Evolutionary conservation across 1,140 invertebrate genomes (phyloP).

Genomic region (Aphaenogaster rudis): DNA sequence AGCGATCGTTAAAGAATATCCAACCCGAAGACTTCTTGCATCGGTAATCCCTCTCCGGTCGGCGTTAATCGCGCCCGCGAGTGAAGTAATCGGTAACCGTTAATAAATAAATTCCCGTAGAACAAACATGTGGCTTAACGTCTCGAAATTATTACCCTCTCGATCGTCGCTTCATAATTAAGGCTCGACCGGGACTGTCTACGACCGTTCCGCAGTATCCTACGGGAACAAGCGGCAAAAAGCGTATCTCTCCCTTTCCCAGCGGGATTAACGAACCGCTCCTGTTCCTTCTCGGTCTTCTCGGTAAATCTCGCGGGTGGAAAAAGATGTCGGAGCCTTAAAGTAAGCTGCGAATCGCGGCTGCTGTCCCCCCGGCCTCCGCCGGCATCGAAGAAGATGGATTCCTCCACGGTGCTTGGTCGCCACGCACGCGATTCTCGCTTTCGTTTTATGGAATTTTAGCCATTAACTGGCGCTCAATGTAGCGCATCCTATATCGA

Average conservation of each 20-base stretch:
- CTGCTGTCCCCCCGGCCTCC: not conserved
- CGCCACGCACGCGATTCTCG: constrained; percentile 1
- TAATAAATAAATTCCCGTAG: constrained; percentile 31
- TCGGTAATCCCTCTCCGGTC: not conserved
- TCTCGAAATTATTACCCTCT: constrained; percentile 29
- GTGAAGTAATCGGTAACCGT: constrained; percentile 1
- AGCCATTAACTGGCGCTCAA: constrained; percentile 46
- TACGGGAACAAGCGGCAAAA: constrained; percentile 36
- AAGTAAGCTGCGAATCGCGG: constrained; percentile 43
- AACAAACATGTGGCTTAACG: constrained; percentile 35
- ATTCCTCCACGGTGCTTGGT: not conserved
- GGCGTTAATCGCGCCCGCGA: constrained; percentile 7
- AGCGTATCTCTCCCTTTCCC: constrained; percentile 24
- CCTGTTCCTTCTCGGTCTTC: constrained; percentile 29
- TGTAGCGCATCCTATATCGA: constrained; percentile 1
- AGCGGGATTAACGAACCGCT: constrained; percentile 35
- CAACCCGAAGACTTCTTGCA: constrained; percentile 20
- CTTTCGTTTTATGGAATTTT: constrained; percentile 47
- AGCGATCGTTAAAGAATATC: constrained; percentile 48
- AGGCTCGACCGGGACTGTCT: not conserved
- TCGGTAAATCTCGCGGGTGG: constrained; percentile 46
- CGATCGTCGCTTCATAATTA: constrained; percentile 50
- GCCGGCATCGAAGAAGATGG: not conserved
- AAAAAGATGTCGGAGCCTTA: not conserved
- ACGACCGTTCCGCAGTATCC: constrained; percentile 9